Evolutionary conservation across 2,797 vertebrate species (phyloP), one percentile per base, ranked within the genome.

Genomic region (Carapus acus): DNA sequence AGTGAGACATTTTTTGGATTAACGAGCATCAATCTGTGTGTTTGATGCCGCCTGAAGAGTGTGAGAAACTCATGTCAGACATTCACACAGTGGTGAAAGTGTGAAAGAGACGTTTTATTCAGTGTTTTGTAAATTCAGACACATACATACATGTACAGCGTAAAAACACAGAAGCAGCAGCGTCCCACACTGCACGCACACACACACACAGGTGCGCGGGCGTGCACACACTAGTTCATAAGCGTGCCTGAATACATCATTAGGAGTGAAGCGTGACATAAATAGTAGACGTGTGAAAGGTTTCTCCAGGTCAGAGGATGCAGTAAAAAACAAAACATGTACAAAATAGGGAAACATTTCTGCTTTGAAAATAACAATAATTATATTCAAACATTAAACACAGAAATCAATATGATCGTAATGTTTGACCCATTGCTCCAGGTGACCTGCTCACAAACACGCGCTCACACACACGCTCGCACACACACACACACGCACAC

Each of bases 331-430:
- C 34, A 42, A 71, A 67, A 72, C 1, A 65, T 71, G 58, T 71
- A 83, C 61, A 82, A 80, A 82, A 78, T 68, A 78, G 48, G 61
- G 62, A 74, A 75, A 81, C 49, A 73, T 65, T 71, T 81, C 62
- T 71, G 76, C 51, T 69, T 72, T 68, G 62, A 71, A 69, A 80
- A 74, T 65, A 65, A 61, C 41, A 59, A 57, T 55, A 62, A 62
- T 45, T 59, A 68, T 47, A 78, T 64, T 61, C 58, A 76, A 34
- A 74, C 39, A 69, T 33, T 62, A 47, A 59, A 66, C 62, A 76
- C 50, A 72, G 47, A 43, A 82, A 73, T 83, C 74, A 77, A 79
- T 78, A 79, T 82, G 80, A 84, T 72, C 75, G 62, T 67, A 62
- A 67, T 66, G 44, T 43, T 71, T 40, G 71, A 73, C 72, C 58